Evolutionary conservation across 2,797 vertebrate species (phyloP), one percentile per base, ranked within the genome.

Genomic region (Buphagus erythrorhynchus): DNA sequence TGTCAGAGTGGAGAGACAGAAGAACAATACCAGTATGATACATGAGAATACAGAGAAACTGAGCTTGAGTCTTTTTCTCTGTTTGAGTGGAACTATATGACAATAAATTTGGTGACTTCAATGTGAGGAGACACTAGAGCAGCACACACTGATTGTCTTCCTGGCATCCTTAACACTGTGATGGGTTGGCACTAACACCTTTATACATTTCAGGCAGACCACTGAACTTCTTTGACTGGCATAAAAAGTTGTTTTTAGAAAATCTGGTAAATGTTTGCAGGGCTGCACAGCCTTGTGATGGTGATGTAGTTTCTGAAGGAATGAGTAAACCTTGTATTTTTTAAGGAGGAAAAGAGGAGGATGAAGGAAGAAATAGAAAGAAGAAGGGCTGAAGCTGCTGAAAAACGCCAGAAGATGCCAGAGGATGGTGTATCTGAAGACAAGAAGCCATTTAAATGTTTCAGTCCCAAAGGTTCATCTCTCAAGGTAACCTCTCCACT

Each of bases 361-460:
- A 98, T 99, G 98, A 99, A 99, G 93, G 99, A 99, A 97, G 99
- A 99, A 96, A 99, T 99, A 2, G 99, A 99, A 95, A 98, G 98
- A 97, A 99, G 99, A 98, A 98, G 99, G 95, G 99, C 99, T 2
- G 99, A 99, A 97, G 99, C 99, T 35, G 99, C 99, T 16, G 99
- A 99, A 97, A 99, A 99, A 97, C 99, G 99, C 69, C 99, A 99
- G 81, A 99, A 99, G 96, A 98, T 99, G 92, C 97, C 98, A 3
- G 99, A 99, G n/a, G 99, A 99, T 21, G 95, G 97, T 11, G 74
- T 97, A 51, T 97, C 98, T 29, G 98, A 98, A 22, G 98, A 98
- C 57, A 99, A 98, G 92, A 99, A 99, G 65, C 99, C 99, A 0
- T 99, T 99, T 96, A 99, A 99, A 91, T 99, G 99, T 86, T 98